These are phyloP conservation scores for Gyrodactylus bullatarudis DNA, from an alignment of 1,140 invertebrate species.

Conservation along the genomic window DNA sequence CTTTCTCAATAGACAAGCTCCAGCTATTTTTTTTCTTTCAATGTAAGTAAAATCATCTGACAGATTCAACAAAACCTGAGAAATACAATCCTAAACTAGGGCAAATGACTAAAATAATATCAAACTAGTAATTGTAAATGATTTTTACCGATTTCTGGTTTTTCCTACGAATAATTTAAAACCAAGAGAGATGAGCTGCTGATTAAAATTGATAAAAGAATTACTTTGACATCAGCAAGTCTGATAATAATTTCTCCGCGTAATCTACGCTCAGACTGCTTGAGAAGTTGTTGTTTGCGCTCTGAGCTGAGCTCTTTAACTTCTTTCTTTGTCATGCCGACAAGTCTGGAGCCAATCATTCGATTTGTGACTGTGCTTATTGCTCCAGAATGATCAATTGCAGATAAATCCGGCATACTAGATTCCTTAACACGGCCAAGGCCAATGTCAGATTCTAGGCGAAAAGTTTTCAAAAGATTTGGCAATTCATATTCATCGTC, in stretches of 20 bases:
- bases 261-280: not conserved
- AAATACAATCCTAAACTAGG: too few species aligned
- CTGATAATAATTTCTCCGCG: constrained; percentile 7
- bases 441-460: not conserved
- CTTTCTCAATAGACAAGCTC: too few species aligned
- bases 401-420: not conserved
- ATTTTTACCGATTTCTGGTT: too few species aligned
- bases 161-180: too few species aligned
- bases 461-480: not conserved
- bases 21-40: too few species aligned
- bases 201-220: too few species aligned
- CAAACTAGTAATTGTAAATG: too few species aligned
- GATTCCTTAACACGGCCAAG: not conserved
- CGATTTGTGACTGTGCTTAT: not conserved
- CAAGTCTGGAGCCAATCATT: not conserved
- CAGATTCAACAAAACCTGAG: too few species aligned
- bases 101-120: too few species aligned
- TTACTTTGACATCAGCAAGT: constrained; percentile 5
- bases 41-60: too few species aligned
- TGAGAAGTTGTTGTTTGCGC: not conserved
- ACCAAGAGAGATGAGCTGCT: too few species aligned
- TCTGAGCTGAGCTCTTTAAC: not conserved
- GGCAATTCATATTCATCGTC: not conserved
- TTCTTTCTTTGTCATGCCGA: not conserved
- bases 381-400: not conserved